Evolutionary conservation across 2,888 invertebrate genomes (phyloP), one percentile per base, ranked within the genome.

Genomic region (Macrophya annulata): DNA sequence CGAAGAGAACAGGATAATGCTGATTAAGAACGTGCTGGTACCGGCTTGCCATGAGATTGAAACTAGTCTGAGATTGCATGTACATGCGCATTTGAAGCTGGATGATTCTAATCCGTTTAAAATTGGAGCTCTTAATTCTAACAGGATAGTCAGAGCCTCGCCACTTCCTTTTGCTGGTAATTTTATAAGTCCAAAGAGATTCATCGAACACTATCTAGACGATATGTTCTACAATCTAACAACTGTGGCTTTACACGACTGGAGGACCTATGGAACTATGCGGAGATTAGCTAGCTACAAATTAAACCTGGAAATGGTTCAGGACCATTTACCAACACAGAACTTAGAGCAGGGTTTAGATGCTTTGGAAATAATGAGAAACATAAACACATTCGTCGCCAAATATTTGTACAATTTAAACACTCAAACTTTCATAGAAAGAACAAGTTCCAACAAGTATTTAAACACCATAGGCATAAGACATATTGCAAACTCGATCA

Each of bases 191-290:
- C 89, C 88, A 68, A 94, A 91, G 87, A 92, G 90, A 85, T 94
- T 94, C 90, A 96, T 98, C 10, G 99, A 99, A 93, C 96, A 98
- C 91, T 99, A 99, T 94, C 95, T 99, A 88, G 98, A 99, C 90
- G 96, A 96, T 88, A 98, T 98, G 92, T 99, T 99, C 94, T 99
- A 99, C 94, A 99, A 99, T 94, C 95, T 99, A 90, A 99, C 99
- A 0, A 98, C 99, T 1, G 98, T 99, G 48, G 99, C 99, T 9
- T 94, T 99, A 74, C 99, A 99, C 89, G 99, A 99, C 93, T 99
- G 99, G 98, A 97, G 97, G 93, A 99, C 98, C 0, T 99, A 99
- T 92, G 97, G 98, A 25, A 98, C 98, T 94, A 99, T 99, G 99
- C 96, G 99, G 86, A 97, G 97, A 92, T 95, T 99, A 93, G 99